A percentile compares a stretch with the other conserved stretches of the same genome.
These are phyloP conservation scores for Morinoia aosen DNA, from an alignment of 2,888 invertebrate species.

Conservation along the genomic window DNA sequence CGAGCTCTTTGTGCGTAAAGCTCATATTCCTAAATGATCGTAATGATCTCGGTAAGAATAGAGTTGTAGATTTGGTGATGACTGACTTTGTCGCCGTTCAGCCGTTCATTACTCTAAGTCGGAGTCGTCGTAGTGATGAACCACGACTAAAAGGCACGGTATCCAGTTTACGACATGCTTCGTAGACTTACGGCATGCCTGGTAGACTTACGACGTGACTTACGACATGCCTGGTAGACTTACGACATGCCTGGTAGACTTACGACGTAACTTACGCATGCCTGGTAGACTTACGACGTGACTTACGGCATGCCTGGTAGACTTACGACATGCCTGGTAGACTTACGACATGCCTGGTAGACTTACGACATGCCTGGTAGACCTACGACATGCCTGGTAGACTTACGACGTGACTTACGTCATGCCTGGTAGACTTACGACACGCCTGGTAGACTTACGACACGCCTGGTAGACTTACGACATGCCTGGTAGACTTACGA, in stretches of 20 bases:
- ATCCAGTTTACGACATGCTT: background rate
- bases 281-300: too few species aligned
- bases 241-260: too few species aligned
- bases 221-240: too few species aligned
- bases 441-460: background rate
- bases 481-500: too few species aligned
- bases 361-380: too few species aligned
- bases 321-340: too few species aligned
- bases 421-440: too few species aligned
- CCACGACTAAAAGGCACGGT: background rate
- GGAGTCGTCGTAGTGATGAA: too few species aligned
- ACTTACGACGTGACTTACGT: background rate
- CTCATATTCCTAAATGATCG: background rate
- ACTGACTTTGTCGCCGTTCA: background rate
- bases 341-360: background rate
- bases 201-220: too few species aligned
- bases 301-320: too few species aligned
- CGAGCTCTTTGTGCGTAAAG: background rate
- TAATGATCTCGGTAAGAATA: background rate
- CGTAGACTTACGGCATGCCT: background rate
- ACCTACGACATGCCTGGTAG: too few species aligned
- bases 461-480: too few species aligned
- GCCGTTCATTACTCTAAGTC: background rate
- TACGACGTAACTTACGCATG: background rate
- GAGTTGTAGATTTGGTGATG: background rate